These are phyloP conservation scores for Lampris megalopsis DNA, from an alignment of 2,113 vertebrate species.

Conservation along the genomic window DNA sequence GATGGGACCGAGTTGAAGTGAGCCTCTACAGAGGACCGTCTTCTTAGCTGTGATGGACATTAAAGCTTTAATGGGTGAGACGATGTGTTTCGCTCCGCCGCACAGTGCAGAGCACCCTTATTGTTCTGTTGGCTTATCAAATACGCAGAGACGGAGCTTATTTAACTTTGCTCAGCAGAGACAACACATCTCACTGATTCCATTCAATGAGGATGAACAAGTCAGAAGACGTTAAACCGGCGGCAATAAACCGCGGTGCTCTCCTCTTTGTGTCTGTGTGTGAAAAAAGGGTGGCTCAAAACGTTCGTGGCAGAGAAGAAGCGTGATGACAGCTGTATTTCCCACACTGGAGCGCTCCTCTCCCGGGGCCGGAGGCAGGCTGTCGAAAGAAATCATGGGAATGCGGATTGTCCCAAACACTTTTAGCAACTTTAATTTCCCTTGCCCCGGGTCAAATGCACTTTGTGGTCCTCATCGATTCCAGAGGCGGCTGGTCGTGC, in stretches of 20 bases:
- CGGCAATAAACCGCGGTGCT: slow-evolving; percentile 17
- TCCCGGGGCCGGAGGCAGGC: slow-evolving; percentile 18
- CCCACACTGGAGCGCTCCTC: slow-evolving; percentile 29
- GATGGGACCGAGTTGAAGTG: no score
- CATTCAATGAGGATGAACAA: slow-evolving; percentile 3
- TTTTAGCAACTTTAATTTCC: no score
- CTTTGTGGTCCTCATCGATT: neutral
- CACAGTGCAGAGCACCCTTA: neutral
- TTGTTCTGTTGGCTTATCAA: neutral
- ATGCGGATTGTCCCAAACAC: neutral
- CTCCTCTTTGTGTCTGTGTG: slow-evolving; percentile 41
- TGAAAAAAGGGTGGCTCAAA: slow-evolving; percentile 26
- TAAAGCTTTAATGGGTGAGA: neutral
- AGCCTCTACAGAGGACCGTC: neutral
- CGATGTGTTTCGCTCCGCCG: neutral
- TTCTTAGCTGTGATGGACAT: neutral
- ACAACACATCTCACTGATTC: slow-evolving; percentile 26
- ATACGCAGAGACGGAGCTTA: neutral
- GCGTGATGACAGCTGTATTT: slow-evolving; percentile 22
- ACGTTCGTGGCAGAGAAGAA: slow-evolving; percentile 7
- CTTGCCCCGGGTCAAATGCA: neutral
- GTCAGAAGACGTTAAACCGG: slow-evolving; percentile 12
- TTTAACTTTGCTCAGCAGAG: slow-evolving; percentile 39
- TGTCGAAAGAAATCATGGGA: slow-evolving; percentile 30
- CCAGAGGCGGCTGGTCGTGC: neutral